Evolutionary conservation across 1,140 invertebrate species (phyloP).

Genomic region (Cotesia vestalis): DNA sequence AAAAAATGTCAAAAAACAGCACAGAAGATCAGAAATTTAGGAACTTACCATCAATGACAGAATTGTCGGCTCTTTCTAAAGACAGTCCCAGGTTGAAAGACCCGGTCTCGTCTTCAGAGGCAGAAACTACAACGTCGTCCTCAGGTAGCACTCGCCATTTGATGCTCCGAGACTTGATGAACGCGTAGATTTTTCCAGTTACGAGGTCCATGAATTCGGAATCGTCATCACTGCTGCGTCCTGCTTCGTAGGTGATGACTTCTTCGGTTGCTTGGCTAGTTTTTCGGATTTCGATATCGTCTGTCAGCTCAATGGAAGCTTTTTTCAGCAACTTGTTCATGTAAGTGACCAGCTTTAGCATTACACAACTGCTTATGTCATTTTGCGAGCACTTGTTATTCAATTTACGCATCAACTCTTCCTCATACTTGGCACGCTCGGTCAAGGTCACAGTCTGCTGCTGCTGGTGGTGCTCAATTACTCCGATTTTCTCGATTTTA

Average conservation of each 20-base stretch:
- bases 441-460: conserved; percentile 57
- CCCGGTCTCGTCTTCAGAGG: conserved; percentile 74
- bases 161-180: conserved; percentile 73
- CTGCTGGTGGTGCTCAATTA: conserved; percentile 45
- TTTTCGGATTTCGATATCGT: conserved; percentile 80
- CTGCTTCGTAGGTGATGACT: conserved; percentile 56
- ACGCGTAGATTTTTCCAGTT: conserved; percentile 77
- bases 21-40: conserved; percentile 25
- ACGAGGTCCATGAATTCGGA: conserved; percentile 76
- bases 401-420: conserved; percentile 75
- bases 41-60: conserved; percentile 58
- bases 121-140: conserved; percentile 78
- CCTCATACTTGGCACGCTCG: conserved; percentile 69
- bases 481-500: conserved; percentile 60
- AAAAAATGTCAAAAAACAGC: conserved; percentile 4
- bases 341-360: conserved; percentile 81
- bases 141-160: conserved; percentile 73
- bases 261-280: conserved; percentile 68
- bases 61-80: conserved; percentile 69
- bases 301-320: conserved; percentile 76
- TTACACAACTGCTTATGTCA: conserved; percentile 80
- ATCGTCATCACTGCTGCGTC: conserved; percentile 69
- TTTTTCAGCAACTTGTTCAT: conserved; percentile 84
- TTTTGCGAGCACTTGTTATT: conserved; percentile 78
- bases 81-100: conserved; percentile 78